Base-by-base conservation (phyloP, 2,888 invertebrate species). In the Allophyes oxyacanthae region DNA sequence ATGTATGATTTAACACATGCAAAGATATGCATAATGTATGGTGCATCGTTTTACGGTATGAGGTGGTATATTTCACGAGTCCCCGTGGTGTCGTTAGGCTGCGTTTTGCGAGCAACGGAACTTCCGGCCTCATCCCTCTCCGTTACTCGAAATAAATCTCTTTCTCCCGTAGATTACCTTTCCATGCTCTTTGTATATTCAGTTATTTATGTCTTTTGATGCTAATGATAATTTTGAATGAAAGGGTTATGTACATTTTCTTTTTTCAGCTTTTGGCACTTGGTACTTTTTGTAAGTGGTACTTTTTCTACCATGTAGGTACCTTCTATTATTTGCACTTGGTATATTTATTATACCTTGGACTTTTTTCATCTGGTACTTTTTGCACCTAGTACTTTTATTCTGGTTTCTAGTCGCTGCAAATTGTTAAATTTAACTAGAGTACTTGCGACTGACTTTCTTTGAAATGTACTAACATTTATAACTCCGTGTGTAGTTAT, bases 51-150 rank as follows among this genome's bases (percentile, higher is more conserved):
- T 8, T 28, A 13, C 41, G 30, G 41, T 63, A 48, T 51, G 38
- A 45, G 48, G 20, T 10, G 20, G 25, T n/a, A 32, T 32, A 44
- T 3, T 8, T 8, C 7, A 49, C 26, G 37, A 11, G 30, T 60
- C 70, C 59, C 60, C 14, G n/a, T 40, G 26, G 60, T 7, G 41
- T 64, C 51, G 44, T 67, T 64, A 64, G 54, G 32, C 38, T 55
- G 60, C 48, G 53, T 60, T 69, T 60, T 70, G 55, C 70, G 55
- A 55, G 53, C 53, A 37, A 30, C 15, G 69, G 50, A 38, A 43
- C 59, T 64, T 64, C 64, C 64, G 43, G 50, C 46, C 33, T 50
- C 50, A 67, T 54, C 53, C 59, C 33, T 53, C 59, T 48, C 34
- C 13, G 9, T 50, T 58, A 10, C 28, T 53, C 26, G 37, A 37